These are phyloP conservation scores for Diplodus puntazzo DNA, from an alignment of 2,797 vertebrate species.

Conservation along the genomic window DNA sequence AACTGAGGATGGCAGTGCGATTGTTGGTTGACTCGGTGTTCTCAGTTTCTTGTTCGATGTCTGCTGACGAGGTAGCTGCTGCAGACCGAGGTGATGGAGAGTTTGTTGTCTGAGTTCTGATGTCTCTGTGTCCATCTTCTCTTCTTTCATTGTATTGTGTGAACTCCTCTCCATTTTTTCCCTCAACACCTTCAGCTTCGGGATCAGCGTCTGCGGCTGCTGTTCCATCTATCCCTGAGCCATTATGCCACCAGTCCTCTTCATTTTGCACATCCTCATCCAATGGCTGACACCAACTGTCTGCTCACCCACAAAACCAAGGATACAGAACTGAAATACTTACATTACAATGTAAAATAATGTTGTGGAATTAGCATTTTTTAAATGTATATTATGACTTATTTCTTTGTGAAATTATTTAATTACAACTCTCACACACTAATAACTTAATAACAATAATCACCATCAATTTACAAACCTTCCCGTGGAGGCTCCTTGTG, in stretches of 20 bases:
- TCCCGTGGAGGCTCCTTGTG: rapidly evolving
- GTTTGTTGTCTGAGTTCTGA: not conserved
- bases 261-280: not conserved
- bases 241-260: not conserved
- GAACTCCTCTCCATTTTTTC: not conserved
- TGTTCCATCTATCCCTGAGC: not conserved
- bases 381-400: too few relatives aligned
- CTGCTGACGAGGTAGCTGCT: too few relatives aligned
- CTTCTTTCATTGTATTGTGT: not conserved
- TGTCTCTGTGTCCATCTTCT: not conserved
- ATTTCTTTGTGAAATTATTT: not conserved
- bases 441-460: not conserved
- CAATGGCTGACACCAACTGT: not conserved
- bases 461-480: conserved; percentile 27
- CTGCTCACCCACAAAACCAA: conserved; percentile 12
- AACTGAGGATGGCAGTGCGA: not conserved
- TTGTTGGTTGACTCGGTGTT: not conserved
- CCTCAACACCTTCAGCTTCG: rapidly evolving
- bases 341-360: not conserved
- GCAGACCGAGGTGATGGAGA: not conserved
- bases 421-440: not conserved
- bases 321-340: not conserved
- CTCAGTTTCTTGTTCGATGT: not conserved
- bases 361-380: not conserved
- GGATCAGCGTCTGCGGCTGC: rapidly evolving